These are phyloP conservation scores for Gymnocephalus cernua DNA, from an alignment of 2,113 vertebrate genomes.

Conservation along the genomic window DNA sequence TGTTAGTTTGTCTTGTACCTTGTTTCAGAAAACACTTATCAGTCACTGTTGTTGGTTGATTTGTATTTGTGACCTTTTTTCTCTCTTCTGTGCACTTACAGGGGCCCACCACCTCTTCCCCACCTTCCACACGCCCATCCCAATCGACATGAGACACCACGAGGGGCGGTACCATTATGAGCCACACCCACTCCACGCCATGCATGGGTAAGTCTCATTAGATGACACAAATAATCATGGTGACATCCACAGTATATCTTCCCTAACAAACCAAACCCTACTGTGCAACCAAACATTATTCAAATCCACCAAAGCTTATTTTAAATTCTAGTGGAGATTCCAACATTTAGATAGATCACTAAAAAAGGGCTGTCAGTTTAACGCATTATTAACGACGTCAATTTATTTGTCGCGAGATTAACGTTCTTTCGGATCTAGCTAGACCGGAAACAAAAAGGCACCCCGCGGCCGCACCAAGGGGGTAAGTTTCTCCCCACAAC, in stretches of 20 bases:
- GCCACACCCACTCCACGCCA: conserved; percentile 91
- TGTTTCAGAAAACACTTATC: too few relatives aligned
- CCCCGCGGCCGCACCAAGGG: too few relatives aligned
- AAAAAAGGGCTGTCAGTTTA: too few relatives aligned
- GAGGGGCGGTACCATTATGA: conserved; percentile 98
- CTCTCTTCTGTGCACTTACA: conserved; percentile 68
- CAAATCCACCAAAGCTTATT: neutral
- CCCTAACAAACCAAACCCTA: neutral
- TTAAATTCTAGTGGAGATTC: neutral
- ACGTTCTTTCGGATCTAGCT: too few relatives aligned
- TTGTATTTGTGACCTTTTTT: neutral
- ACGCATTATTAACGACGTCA: too few relatives aligned
- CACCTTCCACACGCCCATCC: conserved; percentile 94
- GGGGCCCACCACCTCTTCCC: conserved; percentile 94
- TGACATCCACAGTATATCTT: neutral
- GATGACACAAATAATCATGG: neutral
- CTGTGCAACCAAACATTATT: neutral
- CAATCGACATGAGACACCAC: conserved; percentile 97
- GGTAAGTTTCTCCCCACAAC: too few relatives aligned
- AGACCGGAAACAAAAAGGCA: too few relatives aligned
- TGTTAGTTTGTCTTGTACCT: neutral
- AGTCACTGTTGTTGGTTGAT: conserved; percentile 27
- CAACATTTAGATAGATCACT: too few relatives aligned
- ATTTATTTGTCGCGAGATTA: too few relatives aligned
- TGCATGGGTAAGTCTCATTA: conserved; percentile 91